Percentiles rank a stretch among this genome's conserved stretches.
These are phyloP conservation scores for Galerucella pusilla DNA, from an alignment of 2,888 invertebrate species.

Conservation along the genomic window DNA sequence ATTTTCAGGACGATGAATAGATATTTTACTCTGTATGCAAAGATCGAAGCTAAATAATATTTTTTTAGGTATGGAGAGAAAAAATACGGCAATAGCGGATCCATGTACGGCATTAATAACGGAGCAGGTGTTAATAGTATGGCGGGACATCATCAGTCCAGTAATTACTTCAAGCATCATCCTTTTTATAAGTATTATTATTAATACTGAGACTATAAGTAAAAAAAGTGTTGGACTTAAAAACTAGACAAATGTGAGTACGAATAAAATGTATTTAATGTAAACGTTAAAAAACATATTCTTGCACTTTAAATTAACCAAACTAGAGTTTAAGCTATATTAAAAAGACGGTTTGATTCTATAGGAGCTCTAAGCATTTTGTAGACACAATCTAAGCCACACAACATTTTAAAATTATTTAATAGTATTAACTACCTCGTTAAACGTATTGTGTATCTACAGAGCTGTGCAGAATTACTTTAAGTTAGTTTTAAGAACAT, in stretches of 20 bases:
- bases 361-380: too few relatives aligned
- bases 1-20: too few relatives aligned
- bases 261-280: background rate
- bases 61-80: slow-evolving; percentile 69
- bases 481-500: too few relatives aligned
- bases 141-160: slow-evolving; percentile 71
- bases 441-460: too few relatives aligned
- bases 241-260: background rate
- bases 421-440: too few relatives aligned
- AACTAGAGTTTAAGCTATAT: too few relatives aligned
- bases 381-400: too few relatives aligned
- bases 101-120: slow-evolving; percentile 70
- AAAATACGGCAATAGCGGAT: slow-evolving; percentile 69
- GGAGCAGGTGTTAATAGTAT: slow-evolving; percentile 71
- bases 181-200: slow-evolving; percentile 60
- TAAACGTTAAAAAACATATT: background rate
- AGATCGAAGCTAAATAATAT: background rate
- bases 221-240: slow-evolving; percentile 6
- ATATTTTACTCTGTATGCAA: too few relatives aligned
- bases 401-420: too few relatives aligned
- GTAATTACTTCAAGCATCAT: slow-evolving; percentile 70
- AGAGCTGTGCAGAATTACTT: too few relatives aligned
- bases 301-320: too few relatives aligned
- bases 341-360: too few relatives aligned
- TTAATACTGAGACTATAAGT: slow-evolving; percentile 15